These are phyloP conservation scores for Diogma glabrata DNA, from an alignment of 2,888 invertebrate species.

Conservation along the genomic window DNA sequence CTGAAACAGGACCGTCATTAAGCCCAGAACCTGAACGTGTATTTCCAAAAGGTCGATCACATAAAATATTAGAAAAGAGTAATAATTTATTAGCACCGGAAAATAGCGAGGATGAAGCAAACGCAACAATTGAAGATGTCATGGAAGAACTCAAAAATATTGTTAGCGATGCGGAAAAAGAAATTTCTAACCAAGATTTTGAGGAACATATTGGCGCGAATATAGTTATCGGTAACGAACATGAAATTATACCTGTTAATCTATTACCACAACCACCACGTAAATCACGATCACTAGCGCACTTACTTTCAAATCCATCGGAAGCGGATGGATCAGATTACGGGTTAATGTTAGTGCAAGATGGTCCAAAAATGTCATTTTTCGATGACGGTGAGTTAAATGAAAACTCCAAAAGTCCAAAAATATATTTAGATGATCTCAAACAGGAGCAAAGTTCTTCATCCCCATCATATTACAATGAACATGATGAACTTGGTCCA, in stretches of 20 bases:
- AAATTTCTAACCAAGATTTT: conserved; percentile 32
- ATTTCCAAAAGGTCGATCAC: conserved; percentile 26
- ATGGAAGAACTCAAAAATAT: conserved; percentile 77
- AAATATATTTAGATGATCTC: conserved; percentile 12
- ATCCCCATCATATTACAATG: neutral
- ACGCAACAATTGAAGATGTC: conserved; percentile 77
- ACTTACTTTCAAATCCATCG: conserved; percentile 50
- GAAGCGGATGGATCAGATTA: conserved; percentile 39
- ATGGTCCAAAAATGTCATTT: conserved; percentile 41
- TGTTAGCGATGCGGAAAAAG: conserved; percentile 71
- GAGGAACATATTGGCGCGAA: neutral
- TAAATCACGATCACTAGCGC: conserved; percentile 57
- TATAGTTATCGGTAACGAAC: conserved; percentile 32
- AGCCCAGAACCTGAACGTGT: conserved; percentile 51
- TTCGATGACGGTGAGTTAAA: conserved; percentile 45
- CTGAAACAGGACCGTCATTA: conserved; percentile 56
- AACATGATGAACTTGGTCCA: conserved; percentile 17
- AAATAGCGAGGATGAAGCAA: conserved; percentile 21
- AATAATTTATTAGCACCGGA: neutral
- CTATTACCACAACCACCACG: conserved; percentile 72
- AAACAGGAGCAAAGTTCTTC: neutral
- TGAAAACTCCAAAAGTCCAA: conserved; percentile 38
- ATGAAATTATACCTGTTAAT: conserved; percentile 64
- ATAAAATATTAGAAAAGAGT: neutral
- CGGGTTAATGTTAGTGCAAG: conserved; percentile 38